A percentile compares a stretch with the other conserved stretches of the same genome.
phyloP scores from a whole-genome alignment of 2,113 vertebrate genomes.

The Gasterosteus nipponicus region DNA sequence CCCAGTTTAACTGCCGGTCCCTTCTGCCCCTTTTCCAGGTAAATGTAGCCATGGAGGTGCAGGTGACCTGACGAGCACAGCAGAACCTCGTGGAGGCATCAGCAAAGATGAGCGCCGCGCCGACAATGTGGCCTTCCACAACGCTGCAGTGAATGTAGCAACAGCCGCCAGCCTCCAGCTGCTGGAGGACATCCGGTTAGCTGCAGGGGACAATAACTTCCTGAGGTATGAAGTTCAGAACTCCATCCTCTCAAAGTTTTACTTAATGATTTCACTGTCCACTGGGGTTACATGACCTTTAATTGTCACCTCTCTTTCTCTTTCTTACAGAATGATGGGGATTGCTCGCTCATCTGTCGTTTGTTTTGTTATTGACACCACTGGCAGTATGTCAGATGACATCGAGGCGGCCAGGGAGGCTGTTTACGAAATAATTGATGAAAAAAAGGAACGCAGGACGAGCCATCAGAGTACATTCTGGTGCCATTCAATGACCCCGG shows the following conservation, averaged over 20 bases:
- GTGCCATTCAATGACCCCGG: constrained; percentile 83
- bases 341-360: constrained; percentile 78
- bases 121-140: constrained; percentile 62
- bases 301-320: not conserved
- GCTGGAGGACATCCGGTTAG: constrained; percentile 74
- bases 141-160: constrained; percentile 69
- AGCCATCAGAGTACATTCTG: constrained; percentile 82
- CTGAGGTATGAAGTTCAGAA: constrained; percentile 63
- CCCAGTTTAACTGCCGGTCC: not conserved
- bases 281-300: not conserved
- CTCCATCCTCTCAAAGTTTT: not conserved
- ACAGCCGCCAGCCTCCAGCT: constrained; percentile 67
- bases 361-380: constrained; percentile 83
- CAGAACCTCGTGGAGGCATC: constrained; percentile 73
- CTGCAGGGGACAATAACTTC: constrained; percentile 68
- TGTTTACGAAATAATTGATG: constrained; percentile 72
- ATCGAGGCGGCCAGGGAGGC: constrained; percentile 65
- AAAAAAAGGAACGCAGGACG: constrained; percentile 78
- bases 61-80: constrained; percentile 66
- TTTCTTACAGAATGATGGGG: constrained; percentile 76
- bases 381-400: constrained; percentile 79
- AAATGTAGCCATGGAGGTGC: constrained; percentile 83
- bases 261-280: not conserved
- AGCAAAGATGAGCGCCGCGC: constrained; percentile 73
- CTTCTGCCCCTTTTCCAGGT: constrained; percentile 58